Evolutionary conservation across 2,888 invertebrate species (phyloP), one percentile per base, ranked within the genome.

Genomic region (Maniola hyperantus): DNA sequence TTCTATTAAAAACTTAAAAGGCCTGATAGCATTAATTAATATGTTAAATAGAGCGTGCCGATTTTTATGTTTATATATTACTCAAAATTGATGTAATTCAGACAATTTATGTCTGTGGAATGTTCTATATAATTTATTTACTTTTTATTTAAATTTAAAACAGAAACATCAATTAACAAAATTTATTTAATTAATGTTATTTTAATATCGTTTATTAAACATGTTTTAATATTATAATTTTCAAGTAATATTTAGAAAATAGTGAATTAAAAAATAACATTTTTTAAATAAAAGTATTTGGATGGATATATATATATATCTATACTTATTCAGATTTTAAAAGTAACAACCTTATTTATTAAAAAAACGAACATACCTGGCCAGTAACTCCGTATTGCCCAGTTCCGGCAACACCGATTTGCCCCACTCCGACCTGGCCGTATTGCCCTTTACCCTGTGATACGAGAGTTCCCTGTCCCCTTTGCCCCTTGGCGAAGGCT

Each of bases 341-440:
- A 39, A 10, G 10, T 10, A 39, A 39, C 2, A 2, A 46, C 8
- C 15, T 46, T 46, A 46, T 44, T 0, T 42, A 46, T 46, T 46
- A 15, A 15, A 46, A 15, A 46, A 15, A 46, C 15, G 15, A 58
- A 61, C 62, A 33, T 61, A 66, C 66, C 66, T 66, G 66, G 46
- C 68, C 70, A 39, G 34, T 58, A 64, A 69, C 50, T 6, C 42
- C 57, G 57, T 64, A 72, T 39, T 65, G 59, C 48, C 72, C 72
- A 51, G 69, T 68, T 33, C 72, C 74, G 42, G 68, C 71, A 11
- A 72, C 68, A 18, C 42, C 64, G 33, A 69, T 51, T 60, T 71
- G 71, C 53, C 74, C 74, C 11, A 67, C 65, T n/a, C 68, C 71
- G 44, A 60, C 60, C 59, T 67, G 67, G n/a, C 57, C 64, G 6